phyloP scores from a whole-genome alignment of 2,113 vertebrate genomes.

The Dicaeum eximium region DNA sequence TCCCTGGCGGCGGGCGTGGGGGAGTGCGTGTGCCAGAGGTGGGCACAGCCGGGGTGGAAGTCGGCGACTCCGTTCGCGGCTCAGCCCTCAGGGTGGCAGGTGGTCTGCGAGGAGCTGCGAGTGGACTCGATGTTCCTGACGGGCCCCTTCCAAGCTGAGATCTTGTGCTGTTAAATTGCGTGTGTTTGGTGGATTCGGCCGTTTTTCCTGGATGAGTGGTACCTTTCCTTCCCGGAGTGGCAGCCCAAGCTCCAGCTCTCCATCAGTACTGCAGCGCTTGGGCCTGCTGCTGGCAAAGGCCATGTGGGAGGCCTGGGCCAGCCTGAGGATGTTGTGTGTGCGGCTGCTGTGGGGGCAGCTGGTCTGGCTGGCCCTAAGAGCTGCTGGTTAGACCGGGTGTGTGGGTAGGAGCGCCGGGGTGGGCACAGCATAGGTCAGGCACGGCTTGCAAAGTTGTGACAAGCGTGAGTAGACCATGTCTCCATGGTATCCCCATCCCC shows the following conservation, averaged over 20 bases:
- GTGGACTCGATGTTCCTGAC: neutral
- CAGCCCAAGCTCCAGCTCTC: neutral
- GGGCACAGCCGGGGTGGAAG: neutral
- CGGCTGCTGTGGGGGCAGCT: neutral
- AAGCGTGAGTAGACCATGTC: fast-evolving
- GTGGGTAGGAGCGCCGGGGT: neutral
- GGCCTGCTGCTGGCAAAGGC: neutral
- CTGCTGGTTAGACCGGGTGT: fast-evolving
- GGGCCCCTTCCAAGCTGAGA: neutral
- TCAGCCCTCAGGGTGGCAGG: neutral
- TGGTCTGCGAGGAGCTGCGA: neutral
- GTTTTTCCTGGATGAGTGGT: neutral
- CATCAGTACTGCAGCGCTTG: fast-evolving
- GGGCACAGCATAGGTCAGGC: neutral
- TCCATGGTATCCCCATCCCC: neutral
- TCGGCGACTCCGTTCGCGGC: neutral
- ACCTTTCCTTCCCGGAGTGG: neutral
- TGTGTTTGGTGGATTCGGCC: neutral
- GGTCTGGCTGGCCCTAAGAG: neutral
- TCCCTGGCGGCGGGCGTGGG: neutral
- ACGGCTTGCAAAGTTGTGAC: neutral
- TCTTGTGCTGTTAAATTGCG: neutral
- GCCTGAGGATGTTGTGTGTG: fast-evolving
- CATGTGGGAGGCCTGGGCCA: neutral
- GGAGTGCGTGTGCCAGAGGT: fast-evolving